These are phyloP conservation scores for Smutsia temminckii DNA, from an alignment of 2,797 vertebrate genomes.

Conservation along the genomic window DNA sequence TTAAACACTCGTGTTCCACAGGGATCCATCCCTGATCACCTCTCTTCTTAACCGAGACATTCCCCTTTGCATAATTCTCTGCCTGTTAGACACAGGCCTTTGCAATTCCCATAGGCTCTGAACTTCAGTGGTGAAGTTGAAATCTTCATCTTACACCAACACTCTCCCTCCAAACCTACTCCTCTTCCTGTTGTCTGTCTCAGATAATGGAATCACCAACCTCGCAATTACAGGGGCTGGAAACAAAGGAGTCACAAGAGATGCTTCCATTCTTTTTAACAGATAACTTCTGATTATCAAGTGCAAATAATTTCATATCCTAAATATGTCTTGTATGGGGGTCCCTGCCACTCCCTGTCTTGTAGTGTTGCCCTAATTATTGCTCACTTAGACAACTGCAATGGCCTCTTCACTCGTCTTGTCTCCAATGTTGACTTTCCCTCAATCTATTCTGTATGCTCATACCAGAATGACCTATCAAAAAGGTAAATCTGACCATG, in stretches of 20 bases:
- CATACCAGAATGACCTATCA: neutral
- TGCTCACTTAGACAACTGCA: neutral
- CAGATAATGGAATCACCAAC: neutral
- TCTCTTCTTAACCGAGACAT: neutral
- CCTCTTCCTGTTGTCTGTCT: neutral
- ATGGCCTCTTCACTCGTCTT: neutral
- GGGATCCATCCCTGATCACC: neutral
- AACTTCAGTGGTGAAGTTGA: neutral
- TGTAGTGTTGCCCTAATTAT: neutral
- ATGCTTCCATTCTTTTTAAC: neutral
- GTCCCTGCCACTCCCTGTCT: neutral
- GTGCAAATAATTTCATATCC: neutral
- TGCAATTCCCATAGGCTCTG: neutral
- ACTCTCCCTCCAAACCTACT: neutral
- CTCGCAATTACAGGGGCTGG: neutral
- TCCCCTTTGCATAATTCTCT: neutral
- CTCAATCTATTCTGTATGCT: neutral
- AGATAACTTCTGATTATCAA: neutral
- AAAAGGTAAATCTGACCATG: neutral
- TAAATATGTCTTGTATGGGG: neutral
- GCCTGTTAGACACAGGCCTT: neutral
- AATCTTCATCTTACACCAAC: neutral
- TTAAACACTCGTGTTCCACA: neutral
- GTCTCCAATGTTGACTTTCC: neutral
- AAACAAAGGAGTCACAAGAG: neutral